A percentile compares a stretch with the other conserved stretches of the same genome.
These are phyloP conservation scores for Spinus pinus DNA, from an alignment of 2,797 vertebrate genomes.

Conservation along the genomic window DNA sequence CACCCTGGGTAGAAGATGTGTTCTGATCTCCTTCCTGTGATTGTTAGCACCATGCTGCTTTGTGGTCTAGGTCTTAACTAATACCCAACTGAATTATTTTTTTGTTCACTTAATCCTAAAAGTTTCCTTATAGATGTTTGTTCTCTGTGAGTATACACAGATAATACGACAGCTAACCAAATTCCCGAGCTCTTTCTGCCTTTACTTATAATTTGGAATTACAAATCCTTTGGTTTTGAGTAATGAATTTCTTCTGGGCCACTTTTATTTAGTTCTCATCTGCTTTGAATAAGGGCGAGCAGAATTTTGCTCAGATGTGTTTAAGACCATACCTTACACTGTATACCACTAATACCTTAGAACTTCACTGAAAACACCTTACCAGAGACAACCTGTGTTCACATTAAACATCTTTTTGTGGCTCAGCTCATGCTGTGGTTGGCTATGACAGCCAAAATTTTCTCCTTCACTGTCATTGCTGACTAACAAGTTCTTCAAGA, in stretches of 20 bases:
- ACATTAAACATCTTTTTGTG: neutral
- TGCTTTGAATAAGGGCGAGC: neutral
- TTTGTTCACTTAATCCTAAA: neutral
- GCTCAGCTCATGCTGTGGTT: neutral
- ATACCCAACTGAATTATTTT: neutral
- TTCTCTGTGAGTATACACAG: neutral
- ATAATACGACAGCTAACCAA: neutral
- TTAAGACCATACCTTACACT: neutral
- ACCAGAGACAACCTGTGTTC: neutral
- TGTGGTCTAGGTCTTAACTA: neutral
- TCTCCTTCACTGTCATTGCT: neutral
- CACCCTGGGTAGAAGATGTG: neutral
- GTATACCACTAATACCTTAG: neutral
- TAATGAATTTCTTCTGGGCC: neutral
- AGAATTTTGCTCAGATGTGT: neutral
- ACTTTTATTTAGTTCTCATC: neutral
- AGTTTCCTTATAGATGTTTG: neutral
- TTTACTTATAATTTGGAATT: neutral
- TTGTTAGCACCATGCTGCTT: neutral
- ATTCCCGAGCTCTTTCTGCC: neutral
- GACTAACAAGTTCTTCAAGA: neutral
- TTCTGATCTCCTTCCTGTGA: neutral
- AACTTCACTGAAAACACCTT: neutral
- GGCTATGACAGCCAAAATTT: neutral
- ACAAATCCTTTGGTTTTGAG: neutral